Percentiles rank a stretch among this genome's conserved stretches.
phyloP scores from a whole-genome alignment of 2,888 invertebrate genomes.

The Plagiodera versicolora region DNA sequence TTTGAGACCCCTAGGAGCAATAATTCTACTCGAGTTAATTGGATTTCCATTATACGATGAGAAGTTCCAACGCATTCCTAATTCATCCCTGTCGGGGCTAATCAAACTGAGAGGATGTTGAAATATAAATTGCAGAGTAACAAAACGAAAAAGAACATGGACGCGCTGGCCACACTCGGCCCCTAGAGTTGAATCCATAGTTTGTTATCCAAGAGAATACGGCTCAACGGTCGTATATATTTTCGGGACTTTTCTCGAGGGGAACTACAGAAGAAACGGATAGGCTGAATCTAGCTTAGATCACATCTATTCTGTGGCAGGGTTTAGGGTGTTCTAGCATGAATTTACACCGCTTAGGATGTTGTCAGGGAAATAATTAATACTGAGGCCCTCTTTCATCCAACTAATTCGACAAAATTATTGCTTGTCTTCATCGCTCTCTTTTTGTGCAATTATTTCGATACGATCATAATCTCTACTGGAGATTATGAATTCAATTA shows the following conservation, averaged over 20 bases:
- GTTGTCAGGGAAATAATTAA: neutral
- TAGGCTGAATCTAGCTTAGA: slow-evolving; percentile 31
- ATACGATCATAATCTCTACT: too few relatives aligned
- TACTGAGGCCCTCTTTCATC: too few relatives aligned
- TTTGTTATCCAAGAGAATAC: slow-evolving; percentile 6
- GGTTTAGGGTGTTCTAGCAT: neutral
- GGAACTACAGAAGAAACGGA: slow-evolving; percentile 39
- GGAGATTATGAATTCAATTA: too few relatives aligned
- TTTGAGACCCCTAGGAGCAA: neutral
- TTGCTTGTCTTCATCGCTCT: too few relatives aligned
- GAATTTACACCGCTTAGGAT: neutral
- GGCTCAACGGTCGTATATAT: slow-evolving; percentile 32
- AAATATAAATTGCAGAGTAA: slow-evolving; percentile 8
- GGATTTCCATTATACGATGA: neutral
- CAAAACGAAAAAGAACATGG: slow-evolving; percentile 2
- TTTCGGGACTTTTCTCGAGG: slow-evolving; percentile 36
- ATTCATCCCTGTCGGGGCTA: neutral
- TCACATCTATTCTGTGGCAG: slow-evolving; percentile 13
- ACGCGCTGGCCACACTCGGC: neutral
- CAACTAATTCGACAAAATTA: too few relatives aligned
- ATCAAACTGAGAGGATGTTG: neutral
- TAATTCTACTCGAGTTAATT: neutral
- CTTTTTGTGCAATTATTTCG: too few relatives aligned
- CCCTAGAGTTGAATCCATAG: slow-evolving; percentile 12
- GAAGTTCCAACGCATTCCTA: neutral